Conservation (phyloP, 2,888 invertebrate species). For the Electrophaes corylata region DNA sequence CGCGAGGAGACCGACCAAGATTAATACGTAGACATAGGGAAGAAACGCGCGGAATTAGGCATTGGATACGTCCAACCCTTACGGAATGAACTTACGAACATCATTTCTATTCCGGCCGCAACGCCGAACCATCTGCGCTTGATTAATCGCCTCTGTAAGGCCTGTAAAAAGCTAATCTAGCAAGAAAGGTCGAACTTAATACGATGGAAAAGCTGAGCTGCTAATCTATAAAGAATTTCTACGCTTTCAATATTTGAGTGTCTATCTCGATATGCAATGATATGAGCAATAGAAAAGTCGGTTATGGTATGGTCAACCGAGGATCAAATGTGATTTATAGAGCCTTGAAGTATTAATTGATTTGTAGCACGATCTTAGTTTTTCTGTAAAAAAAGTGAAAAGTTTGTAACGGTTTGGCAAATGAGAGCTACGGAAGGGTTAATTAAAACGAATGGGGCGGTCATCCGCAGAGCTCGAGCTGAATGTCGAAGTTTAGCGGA, state of each 20-base stretch:
- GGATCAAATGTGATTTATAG: not conserved
- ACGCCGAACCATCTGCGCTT: slow-evolving; percentile 33
- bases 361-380: slow-evolving; percentile 54
- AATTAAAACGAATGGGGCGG: slow-evolving; percentile 81
- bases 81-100: slow-evolving; percentile 55
- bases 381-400: slow-evolving; percentile 54
- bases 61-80: slow-evolving; percentile 54
- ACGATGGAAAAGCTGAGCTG: slow-evolving; percentile 21
- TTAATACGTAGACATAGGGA: slow-evolving; percentile 74
- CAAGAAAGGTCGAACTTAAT: slow-evolving; percentile 26
- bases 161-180: slow-evolving; percentile 32
- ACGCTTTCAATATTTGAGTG: not conserved
- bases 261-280: not conserved
- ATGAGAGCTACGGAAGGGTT: slow-evolving; percentile 74
- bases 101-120: slow-evolving; percentile 40
- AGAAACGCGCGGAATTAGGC: slow-evolving; percentile 59
- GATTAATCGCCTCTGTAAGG: slow-evolving; percentile 31
- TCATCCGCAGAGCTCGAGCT: slow-evolving; percentile 63
- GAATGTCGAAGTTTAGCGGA: slow-evolving; percentile 82
- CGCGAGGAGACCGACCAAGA: slow-evolving; percentile 72
- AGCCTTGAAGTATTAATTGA: slow-evolving; percentile 43
- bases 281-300: not conserved
- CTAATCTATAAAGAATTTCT: not conserved
- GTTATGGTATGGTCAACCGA: not conserved
- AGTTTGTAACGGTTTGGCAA: slow-evolving; percentile 67